A percentile compares a stretch with the other conserved stretches of the same genome.
Conservation (phyloP, 2,797 vertebrate species). For the Melanotaenia parkinsoni region DNA sequence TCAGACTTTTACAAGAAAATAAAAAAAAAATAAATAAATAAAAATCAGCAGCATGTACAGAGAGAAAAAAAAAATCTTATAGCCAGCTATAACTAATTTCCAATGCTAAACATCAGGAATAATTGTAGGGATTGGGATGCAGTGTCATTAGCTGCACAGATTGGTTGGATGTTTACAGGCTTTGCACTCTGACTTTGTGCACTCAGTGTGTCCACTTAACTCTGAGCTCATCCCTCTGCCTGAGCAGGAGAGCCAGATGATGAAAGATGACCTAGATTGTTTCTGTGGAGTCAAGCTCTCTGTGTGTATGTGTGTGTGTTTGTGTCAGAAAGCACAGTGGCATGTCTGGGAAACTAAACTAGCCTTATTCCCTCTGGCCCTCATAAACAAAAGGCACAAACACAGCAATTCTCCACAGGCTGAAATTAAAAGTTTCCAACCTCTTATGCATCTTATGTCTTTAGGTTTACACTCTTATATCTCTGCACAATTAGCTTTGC, state of each 20-base stretch:
- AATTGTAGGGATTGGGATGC: slow-evolving; percentile 23
- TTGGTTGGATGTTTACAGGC: slow-evolving; percentile 35
- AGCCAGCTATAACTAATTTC: background rate
- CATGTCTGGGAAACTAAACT: slow-evolving; percentile 63
- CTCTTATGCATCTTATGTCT: slow-evolving; percentile 49
- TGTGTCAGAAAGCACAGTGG: slow-evolving; percentile 66
- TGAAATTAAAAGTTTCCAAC: slow-evolving; percentile 68
- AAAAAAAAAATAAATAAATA: too few species aligned
- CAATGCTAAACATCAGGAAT: slow-evolving; percentile 30
- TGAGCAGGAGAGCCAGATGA: slow-evolving; percentile 63
- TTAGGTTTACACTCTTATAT: slow-evolving; percentile 34
- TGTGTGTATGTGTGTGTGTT: slow-evolving; percentile 42
- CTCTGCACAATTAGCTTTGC: slow-evolving; percentile 42
- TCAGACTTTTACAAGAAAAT: too few species aligned
- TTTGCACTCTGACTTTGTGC: slow-evolving; percentile 32
- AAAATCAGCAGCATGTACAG: background rate
- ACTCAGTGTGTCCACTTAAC: slow-evolving; percentile 65
- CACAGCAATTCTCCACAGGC: slow-evolving; percentile 56
- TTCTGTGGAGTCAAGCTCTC: slow-evolving; percentile 54
- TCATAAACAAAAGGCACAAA: slow-evolving; percentile 65
- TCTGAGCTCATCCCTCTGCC: slow-evolving; percentile 56
- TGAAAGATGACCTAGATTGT: slow-evolving; percentile 80
- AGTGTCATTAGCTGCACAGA: slow-evolving; percentile 50
- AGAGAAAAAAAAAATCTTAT: background rate
- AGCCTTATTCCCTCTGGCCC: slow-evolving; percentile 64